Percentiles rank a stretch among this genome's conserved stretches.
Conservation (phyloP, 2,888 invertebrate species). For the Steinernema carpocapsae region DNA sequence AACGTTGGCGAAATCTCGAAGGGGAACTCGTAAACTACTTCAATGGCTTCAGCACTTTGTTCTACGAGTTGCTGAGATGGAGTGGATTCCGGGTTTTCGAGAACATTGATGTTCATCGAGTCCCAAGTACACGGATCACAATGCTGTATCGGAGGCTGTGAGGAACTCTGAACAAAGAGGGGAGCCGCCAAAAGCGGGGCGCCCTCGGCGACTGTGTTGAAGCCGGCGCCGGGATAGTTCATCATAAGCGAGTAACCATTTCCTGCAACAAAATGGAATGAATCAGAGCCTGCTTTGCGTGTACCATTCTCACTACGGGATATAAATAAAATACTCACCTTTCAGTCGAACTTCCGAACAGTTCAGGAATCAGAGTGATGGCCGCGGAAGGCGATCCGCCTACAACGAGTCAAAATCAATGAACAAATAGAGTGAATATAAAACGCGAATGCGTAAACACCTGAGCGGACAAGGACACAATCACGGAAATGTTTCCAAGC, state of each 20-base stretch:
- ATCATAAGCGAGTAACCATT: constrained; percentile 25
- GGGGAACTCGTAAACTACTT: neutral
- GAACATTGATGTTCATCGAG: neutral
- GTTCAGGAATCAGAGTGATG: no score
- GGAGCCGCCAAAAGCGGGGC: neutral
- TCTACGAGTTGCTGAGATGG: neutral
- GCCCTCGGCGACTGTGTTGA: neutral
- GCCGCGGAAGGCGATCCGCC: no score
- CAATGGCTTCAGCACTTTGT: neutral
- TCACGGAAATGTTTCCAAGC: no score
- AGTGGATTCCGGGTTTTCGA: neutral
- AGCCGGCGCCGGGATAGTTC: constrained; percentile 2
- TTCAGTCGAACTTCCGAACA: no score
- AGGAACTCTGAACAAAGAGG: neutral
- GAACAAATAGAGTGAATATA: no score
- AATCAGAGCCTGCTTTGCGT: no score
- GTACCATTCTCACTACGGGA: no score
- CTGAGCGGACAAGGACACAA: no score
- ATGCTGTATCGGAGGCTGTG: neutral
- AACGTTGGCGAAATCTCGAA: neutral
- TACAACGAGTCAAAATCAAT: no score
- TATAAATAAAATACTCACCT: no score
- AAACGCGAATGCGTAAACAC: no score
- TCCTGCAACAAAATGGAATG: neutral
- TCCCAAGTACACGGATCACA: constrained; percentile 17